These are phyloP conservation scores for Seira ritae DNA, from an alignment of 2,888 invertebrate species.

Conservation along the genomic window DNA sequence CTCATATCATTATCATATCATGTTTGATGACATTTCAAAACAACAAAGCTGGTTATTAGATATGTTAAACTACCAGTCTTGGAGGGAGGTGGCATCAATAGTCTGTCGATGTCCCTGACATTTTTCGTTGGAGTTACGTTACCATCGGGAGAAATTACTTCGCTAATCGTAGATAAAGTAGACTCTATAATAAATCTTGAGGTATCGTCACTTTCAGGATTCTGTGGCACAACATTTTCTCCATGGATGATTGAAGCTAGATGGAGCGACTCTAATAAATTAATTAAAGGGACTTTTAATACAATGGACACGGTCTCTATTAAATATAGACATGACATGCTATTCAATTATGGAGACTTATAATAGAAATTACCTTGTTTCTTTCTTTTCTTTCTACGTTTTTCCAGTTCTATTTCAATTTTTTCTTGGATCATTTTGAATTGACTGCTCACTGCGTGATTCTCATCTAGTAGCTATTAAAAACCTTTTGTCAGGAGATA, in stretches of 20 bases:
- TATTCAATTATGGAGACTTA: too few relatives aligned
- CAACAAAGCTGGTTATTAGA: too few relatives aligned
- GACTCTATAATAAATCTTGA: constrained; percentile 77
- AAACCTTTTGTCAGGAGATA: constrained; percentile 20
- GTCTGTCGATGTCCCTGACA: constrained; percentile 65
- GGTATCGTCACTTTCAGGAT: constrained; percentile 76
- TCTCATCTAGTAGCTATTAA: constrained; percentile 78
- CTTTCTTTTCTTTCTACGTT: constrained; percentile 74
- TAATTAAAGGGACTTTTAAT: too few relatives aligned
- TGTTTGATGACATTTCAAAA: background rate
- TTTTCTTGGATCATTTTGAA: constrained; percentile 88
- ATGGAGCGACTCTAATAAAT: too few relatives aligned
- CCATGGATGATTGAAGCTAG: too few relatives aligned
- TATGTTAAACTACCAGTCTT: constrained; percentile 3
- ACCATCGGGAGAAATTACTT: constrained; percentile 75
- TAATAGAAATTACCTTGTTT: constrained; percentile 11
- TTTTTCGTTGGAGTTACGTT: constrained; percentile 71
- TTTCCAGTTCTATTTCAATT: constrained; percentile 89
- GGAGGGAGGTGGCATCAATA: constrained; percentile 72
- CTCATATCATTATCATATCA: too few relatives aligned
- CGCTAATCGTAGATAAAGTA: constrained; percentile 77
- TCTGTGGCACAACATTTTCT: too few relatives aligned
- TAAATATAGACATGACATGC: too few relatives aligned
- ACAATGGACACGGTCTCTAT: too few relatives aligned
- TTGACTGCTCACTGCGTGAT: constrained; percentile 76